Evolutionary conservation across 2,888 invertebrate genomes (phyloP).

Genomic region (Opisthograptis luteolata): DNA sequence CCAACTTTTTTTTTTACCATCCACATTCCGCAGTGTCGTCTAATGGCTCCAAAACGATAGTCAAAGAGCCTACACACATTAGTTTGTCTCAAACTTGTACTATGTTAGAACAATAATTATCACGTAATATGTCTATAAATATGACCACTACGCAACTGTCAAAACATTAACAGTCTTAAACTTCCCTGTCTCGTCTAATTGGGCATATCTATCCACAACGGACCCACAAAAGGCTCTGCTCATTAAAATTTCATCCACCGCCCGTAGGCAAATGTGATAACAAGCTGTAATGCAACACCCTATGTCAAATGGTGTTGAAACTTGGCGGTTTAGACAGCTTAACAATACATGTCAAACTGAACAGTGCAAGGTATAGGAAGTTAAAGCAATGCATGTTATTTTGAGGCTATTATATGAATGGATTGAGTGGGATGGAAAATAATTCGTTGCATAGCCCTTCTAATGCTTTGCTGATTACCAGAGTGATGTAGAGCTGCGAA

Average conservation of each 20-base stretch:
- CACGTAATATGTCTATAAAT: too few species aligned
- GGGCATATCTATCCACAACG: conserved; percentile 53
- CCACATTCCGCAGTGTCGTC: too few species aligned
- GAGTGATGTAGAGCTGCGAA: too few species aligned
- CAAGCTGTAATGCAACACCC: conserved; percentile 66
- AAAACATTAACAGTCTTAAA: conserved; percentile 23
- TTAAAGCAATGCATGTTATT: not conserved
- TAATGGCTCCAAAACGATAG: too few species aligned
- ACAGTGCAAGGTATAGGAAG: too few species aligned
- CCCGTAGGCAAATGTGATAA: conserved; percentile 54
- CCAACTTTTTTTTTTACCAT: too few species aligned
- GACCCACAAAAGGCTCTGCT: conserved; percentile 59
- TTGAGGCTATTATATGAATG: not conserved
- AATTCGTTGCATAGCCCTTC: too few species aligned
- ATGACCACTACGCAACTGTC: conserved; percentile 6
- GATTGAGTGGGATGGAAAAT: not conserved
- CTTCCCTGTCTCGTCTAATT: conserved; percentile 54
- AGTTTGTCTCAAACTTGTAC: too few species aligned
- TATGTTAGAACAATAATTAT: too few species aligned
- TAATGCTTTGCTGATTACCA: too few species aligned
- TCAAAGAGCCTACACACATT: too few species aligned
- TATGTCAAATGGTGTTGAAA: conserved; percentile 39
- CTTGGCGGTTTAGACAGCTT: conserved; percentile 12
- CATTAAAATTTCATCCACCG: conserved; percentile 71
- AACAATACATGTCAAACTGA: conserved; percentile 9